These are phyloP conservation scores for Napeogenes inachia DNA, from an alignment of 2,888 invertebrate species.

Conservation along the genomic window DNA sequence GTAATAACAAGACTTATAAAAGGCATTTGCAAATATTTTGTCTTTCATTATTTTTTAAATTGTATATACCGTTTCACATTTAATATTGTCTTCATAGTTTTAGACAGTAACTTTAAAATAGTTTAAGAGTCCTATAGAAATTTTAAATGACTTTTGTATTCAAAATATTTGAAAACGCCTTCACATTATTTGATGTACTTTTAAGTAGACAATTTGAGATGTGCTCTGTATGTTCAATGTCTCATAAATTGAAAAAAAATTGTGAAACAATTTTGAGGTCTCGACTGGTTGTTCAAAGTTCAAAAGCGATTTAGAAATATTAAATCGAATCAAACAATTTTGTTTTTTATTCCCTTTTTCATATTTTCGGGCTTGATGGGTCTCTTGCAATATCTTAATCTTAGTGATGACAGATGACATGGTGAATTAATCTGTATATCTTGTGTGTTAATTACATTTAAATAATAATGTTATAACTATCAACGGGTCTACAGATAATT, in stretches of 20 bases:
- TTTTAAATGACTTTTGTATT: background rate
- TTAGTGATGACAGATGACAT: no score
- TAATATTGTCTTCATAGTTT: background rate
- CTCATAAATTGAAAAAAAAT: slow-evolving; percentile 32
- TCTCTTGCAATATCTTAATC: no score
- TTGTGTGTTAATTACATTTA: no score
- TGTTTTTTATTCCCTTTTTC: slow-evolving; percentile 13
- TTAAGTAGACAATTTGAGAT: slow-evolving; percentile 35
- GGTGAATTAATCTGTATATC: no score
- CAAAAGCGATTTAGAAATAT: slow-evolving; percentile 70
- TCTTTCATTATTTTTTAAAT: background rate
- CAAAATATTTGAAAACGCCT: slow-evolving; percentile 33
- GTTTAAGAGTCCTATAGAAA: background rate
- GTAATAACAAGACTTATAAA: background rate
- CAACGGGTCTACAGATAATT: no score
- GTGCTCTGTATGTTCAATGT: slow-evolving; percentile 29
- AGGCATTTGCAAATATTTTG: slow-evolving; percentile 2
- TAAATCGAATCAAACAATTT: slow-evolving; percentile 59
- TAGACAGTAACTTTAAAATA: background rate
- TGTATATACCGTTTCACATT: background rate
- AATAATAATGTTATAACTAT: no score
- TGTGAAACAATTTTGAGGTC: slow-evolving; percentile 53
- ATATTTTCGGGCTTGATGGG: background rate
- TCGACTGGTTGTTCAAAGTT: slow-evolving; percentile 68
- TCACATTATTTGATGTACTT: slow-evolving; percentile 38